Evolutionary conservation across 2,113 vertebrate species (phyloP), one percentile per base, ranked within the genome.

Genomic region (Gavialis gangeticus): DNA sequence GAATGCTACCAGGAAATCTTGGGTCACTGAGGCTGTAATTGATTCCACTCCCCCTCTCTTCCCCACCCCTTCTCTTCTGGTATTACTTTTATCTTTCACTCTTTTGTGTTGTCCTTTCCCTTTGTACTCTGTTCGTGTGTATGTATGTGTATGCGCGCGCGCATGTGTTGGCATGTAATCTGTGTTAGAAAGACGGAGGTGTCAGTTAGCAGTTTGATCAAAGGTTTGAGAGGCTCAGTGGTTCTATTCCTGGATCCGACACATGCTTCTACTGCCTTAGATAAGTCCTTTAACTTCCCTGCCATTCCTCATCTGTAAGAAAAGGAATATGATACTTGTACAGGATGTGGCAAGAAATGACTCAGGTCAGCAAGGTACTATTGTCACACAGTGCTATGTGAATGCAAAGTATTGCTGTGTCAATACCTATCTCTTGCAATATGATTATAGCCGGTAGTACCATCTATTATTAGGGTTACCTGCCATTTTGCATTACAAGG

Each of bases 361-460:
- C 12, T 30, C 82, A 77, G 30, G 10, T 9, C 4, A 87, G 2
- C 34, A 57, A 66, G 27, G 4, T 37, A 16, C 5, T 73, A 79
- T 4, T 90, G 37, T n/a, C 9, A 67, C 71, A 73, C n/a, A 0
- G 0, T 66, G 17, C 18, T 6, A 3, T 25, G n/a, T 19, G 21
- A 75, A 25, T 75, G 24, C 46, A 37, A 58, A 57, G 34, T 1
- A 1, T 6, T 85, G 8, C 10, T 58, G 34, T 12, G 54, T 84
- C 54, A 66, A 25, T 15, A 22, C 10, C 22, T 27, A 4, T 30
- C 55, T 83, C 21, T 37, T 59, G 6, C 25, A 89, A 1, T 60
- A 25, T 2, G 0, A 56, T 30, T 86, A 16, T 10, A 63, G 28
- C 15, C 66, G 78, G 75, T 4, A 30, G 7, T 10, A 11, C 57